Evolutionary conservation across 2,888 invertebrate species (phyloP).

Genomic region (Metacarcinus magister): DNA sequence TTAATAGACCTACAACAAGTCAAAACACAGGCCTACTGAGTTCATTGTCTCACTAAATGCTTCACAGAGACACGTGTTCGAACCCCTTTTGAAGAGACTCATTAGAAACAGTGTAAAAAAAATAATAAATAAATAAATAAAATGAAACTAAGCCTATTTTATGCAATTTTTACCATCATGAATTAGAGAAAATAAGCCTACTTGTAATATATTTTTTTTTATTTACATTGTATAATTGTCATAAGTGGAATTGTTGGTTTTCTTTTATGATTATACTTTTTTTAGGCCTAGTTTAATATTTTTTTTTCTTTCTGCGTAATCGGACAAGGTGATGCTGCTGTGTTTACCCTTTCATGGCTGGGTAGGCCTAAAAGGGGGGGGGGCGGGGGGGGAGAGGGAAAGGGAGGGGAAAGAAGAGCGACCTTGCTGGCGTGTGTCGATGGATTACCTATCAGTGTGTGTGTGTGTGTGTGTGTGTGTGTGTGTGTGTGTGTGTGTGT

Average conservation of each 20-base stretch:
- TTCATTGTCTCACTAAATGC: slow-evolving; percentile 21
- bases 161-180: neutral
- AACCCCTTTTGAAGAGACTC: neutral
- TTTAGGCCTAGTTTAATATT: neutral
- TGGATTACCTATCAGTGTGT: neutral
- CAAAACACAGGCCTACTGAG: neutral
- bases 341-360: neutral
- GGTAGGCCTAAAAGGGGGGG: neutral
- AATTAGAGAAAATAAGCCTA: neutral
- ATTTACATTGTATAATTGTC: neutral
- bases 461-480: neutral
- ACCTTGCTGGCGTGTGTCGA: neutral
- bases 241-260: neutral
- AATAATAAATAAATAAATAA: neutral
- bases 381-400: neutral
- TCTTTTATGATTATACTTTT: neutral
- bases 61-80: neutral
- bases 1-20: slow-evolving; percentile 16
- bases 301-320: neutral
- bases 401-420: neutral
- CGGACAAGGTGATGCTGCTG: neutral
- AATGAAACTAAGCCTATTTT: slow-evolving; percentile 3
- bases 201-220: neutral
- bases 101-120: neutral
- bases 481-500: neutral